Base-by-base conservation (phyloP, 2,888 invertebrate species). In the Aphidoletes aphidimyza region DNA sequence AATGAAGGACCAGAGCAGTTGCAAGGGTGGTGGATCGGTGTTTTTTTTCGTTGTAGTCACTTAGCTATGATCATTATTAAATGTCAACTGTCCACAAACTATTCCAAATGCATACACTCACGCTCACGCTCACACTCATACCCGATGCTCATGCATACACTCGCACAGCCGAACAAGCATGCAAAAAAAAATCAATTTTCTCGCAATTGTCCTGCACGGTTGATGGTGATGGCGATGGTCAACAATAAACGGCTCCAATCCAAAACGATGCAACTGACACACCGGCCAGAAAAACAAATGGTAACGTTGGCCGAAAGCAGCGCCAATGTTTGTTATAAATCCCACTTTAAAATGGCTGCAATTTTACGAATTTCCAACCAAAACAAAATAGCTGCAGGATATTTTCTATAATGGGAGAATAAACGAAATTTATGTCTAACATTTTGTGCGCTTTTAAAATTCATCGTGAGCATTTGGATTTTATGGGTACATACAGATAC, bases 71-170 rank as follows among this genome's bases (percentile, higher is more conserved):
- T 69, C 69, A 69, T 69, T 69, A 69, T 69, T 69, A 69, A 69
- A 69, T 69, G 69, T 69, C 69, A 69, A 69, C 69, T 69, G 69
- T 69, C 69, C 69, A 69, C 69, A 69, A 69, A 69, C 69, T 69
- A 69, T 69, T 69, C 30, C 34, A 69, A 69, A 69, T 69, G 8
- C 47, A 69, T n/a, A 69, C 69, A 69, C 22, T 22, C 22, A 2
- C 30, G 30, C 14, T 14, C 69, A 54, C 14, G n/a, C n/a, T 30
- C n/a, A 69, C 30, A 14, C 14, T 14, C 30, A 11, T 1, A 69
- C 8, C n/a, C n/a, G n/a, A n/a, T n/a, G n/a, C n/a, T n/a, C 22
- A 54, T 54, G 14, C 30, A 69, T 30, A 30, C 69, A 54, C 14
- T n/a, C n/a, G 30, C n/a, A 69, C 30, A 14, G n/a, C 17, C 30